These are phyloP conservation scores for Stenchaetothrips biformis DNA, from an alignment of 2,888 invertebrate species.

Conservation along the genomic window DNA sequence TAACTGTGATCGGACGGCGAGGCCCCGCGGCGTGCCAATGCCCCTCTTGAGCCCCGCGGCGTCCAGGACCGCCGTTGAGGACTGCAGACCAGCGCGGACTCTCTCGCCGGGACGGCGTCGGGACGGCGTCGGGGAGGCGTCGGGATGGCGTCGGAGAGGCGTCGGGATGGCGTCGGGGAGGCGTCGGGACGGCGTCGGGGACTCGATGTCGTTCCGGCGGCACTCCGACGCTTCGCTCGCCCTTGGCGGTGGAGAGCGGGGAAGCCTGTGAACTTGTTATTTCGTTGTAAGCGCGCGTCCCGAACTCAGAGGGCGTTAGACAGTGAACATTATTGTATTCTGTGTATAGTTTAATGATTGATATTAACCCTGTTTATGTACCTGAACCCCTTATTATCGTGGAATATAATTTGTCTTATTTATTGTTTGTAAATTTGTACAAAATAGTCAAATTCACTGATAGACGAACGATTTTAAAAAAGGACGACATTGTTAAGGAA, in stretches of 20 bases:
- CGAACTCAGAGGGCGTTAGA: neutral
- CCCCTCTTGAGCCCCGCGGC: too few relatives aligned
- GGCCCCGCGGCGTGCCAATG: too few relatives aligned
- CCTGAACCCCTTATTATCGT: neutral
- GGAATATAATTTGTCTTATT: neutral
- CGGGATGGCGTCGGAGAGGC: neutral
- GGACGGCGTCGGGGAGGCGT: neutral
- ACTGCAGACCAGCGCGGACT: too few relatives aligned
- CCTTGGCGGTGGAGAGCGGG: too few relatives aligned
- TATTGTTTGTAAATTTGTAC: slow-evolving; percentile 8
- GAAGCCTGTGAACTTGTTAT: too few relatives aligned
- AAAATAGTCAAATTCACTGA: neutral
- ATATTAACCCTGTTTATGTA: slow-evolving; percentile 15
- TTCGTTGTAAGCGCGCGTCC: too few relatives aligned
- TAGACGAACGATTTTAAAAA: too few relatives aligned
- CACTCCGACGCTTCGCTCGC: neutral
- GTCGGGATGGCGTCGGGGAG: neutral
- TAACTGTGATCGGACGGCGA: neutral
- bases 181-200: neutral
- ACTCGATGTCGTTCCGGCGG: neutral
- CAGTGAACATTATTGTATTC: neutral
- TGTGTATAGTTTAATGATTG: neutral
- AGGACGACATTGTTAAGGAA: too few relatives aligned
- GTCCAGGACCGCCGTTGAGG: neutral
- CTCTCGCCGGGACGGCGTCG: neutral